Evolutionary conservation across 2,113 vertebrate species (phyloP).

Genomic region (Himantopus leucocephalus): DNA sequence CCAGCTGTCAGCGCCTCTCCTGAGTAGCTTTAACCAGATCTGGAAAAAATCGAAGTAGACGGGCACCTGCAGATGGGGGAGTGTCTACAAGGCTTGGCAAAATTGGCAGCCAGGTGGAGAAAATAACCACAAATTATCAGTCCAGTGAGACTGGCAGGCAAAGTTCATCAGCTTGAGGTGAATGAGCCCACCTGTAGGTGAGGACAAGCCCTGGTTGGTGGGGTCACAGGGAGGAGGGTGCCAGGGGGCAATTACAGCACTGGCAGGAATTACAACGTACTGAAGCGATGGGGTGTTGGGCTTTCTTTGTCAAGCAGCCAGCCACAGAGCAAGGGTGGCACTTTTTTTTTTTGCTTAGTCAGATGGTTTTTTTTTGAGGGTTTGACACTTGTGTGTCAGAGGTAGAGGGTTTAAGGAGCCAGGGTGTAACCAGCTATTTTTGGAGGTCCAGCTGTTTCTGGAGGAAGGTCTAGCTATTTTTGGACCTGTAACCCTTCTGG

Average conservation of each 20-base stretch:
- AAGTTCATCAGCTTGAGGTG: not conserved
- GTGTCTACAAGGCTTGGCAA: not conserved
- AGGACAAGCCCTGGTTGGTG: rapidly evolving
- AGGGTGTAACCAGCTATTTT: not conserved
- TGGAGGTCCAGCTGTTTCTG: not conserved
- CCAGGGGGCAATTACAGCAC: not conserved
- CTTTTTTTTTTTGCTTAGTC: not conserved
- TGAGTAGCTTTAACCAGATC: not conserved
- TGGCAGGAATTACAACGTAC: not conserved
- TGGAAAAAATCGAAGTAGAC: not conserved
- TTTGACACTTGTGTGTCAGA: not conserved
- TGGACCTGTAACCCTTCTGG: not conserved
- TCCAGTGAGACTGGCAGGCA: not conserved
- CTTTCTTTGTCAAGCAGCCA: not conserved
- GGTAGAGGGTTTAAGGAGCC: not conserved
- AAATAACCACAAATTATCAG: not conserved
- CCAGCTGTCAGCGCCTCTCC: not conserved
- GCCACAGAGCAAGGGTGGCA: rapidly evolving
- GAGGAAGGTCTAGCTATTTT: not conserved
- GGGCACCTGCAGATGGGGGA: not conserved
- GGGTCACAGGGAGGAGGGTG: too few relatives aligned
- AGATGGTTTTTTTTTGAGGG: not conserved
- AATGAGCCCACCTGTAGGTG: not conserved
- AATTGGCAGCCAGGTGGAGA: not conserved
- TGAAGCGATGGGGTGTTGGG: not conserved